Conservation (phyloP, 2,888 invertebrate genomes). For the Drosophila hamatofila region DNA sequence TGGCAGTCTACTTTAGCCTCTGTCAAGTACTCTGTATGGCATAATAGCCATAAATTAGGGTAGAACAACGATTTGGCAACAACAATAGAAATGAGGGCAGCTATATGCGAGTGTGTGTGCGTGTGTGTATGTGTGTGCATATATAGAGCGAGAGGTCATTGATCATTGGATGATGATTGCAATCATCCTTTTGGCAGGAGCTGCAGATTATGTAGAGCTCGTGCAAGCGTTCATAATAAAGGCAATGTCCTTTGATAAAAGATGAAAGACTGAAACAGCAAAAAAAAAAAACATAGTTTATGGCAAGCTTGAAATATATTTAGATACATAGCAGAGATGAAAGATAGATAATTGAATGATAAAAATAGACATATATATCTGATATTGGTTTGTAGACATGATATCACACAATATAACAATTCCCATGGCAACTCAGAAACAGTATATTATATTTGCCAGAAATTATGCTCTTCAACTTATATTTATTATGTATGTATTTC, state of each 20-base stretch:
- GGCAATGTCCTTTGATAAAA: constrained; percentile 11
- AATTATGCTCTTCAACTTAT: constrained; percentile 22
- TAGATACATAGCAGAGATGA: neutral
- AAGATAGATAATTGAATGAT: neutral
- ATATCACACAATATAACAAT: neutral
- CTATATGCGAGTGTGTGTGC: neutral
- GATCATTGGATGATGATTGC: constrained; percentile 59
- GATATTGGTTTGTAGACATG: neutral
- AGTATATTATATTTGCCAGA: neutral
- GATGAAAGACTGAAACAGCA: neutral
- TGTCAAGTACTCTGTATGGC: constrained; percentile 66
- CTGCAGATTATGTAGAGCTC: constrained; percentile 29
- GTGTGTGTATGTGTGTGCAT: neutral
- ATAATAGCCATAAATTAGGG: constrained; percentile 77
- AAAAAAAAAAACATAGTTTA: neutral
- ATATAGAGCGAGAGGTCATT: constrained; percentile 40
- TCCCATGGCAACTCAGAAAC: neutral
- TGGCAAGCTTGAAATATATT: neutral
- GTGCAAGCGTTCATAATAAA: constrained; percentile 17
- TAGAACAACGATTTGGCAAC: constrained; percentile 69
- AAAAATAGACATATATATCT: neutral
- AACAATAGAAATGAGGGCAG: constrained; percentile 55
- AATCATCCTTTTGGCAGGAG: constrained; percentile 22
- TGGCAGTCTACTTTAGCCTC: constrained; percentile 47
- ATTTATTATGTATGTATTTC: constrained; percentile 14